Evolutionary conservation across 2,797 vertebrate species (phyloP), one percentile per base, ranked within the genome.

Genomic region (Psittacula echo): DNA sequence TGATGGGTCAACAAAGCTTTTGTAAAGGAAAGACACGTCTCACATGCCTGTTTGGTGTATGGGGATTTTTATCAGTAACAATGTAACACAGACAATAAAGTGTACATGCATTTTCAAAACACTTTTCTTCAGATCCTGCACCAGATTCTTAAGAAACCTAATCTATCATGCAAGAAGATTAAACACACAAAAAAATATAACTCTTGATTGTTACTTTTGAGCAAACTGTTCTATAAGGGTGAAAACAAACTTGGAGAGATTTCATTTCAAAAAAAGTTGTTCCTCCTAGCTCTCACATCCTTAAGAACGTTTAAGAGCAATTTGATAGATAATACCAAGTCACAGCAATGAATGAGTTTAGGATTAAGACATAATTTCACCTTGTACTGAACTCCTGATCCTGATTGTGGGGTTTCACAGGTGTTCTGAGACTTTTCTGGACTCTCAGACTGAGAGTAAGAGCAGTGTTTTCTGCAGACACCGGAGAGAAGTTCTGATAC

Each of bases 401-500:
- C 34, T 60, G 34, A 29, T 2, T n/a, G 29, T 12, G 14, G 37
- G 12, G 29, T 29, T 71, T 78, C 89, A 81, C 60, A 67, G 22
- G 22, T 26, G 27, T 37, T 44, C 27, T 60, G 44, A 32, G 22
- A 10, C 32, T 21, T 29, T 64, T 24, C 58, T 0, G 0, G 16
- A 5, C 15, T 47, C 70, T 70, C 62, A 41, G 27, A 18, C 14
- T 9, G 34, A 47, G 11, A 70, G 15, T 16, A 61, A 87, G 73
- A 79, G 24, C 47, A n/a, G 5, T 5, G 13, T 74, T 73, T 86
- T n/a, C 68, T 78, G 58, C 58, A 50, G 23, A 6, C 54, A 60
- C 70, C 58, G 54, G 60, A 60, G 50, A 37, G 70, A 39, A 53
- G 62, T 6, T 84, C 70, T 17, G 27, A 16, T 3, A 42, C 30